These are phyloP conservation scores for Escarpia spicata DNA, from an alignment of 2,888 invertebrate species.

Conservation along the genomic window DNA sequence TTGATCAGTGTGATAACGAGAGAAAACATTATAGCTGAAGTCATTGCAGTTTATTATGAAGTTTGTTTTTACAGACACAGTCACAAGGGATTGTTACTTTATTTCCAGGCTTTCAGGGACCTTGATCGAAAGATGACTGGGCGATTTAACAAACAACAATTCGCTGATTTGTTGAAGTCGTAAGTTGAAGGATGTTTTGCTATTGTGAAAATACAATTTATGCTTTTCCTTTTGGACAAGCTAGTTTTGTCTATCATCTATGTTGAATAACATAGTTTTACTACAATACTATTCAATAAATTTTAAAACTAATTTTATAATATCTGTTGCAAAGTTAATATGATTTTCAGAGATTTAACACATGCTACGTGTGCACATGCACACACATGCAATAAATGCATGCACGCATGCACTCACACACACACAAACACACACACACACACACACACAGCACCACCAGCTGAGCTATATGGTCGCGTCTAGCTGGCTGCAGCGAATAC, in stretches of 20 bases:
- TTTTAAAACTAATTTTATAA: background rate
- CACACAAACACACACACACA: conserved; percentile 21
- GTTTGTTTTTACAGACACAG: background rate
- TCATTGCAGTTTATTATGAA: background rate
- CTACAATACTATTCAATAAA: background rate
- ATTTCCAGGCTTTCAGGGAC: background rate
- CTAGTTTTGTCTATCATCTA: background rate
- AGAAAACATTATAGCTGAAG: background rate
- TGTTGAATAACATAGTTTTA: background rate
- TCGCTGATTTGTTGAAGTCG: background rate
- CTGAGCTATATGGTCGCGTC: too few species aligned
- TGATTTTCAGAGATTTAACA: background rate
- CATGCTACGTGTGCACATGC: background rate
- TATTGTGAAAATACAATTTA: background rate
- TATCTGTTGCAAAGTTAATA: background rate
- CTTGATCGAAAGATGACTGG: background rate
- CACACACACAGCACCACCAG: background rate
- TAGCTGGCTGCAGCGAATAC: too few species aligned
- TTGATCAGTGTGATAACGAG: background rate
- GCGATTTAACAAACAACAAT: background rate
- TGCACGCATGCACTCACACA: background rate
- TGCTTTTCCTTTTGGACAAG: background rate
- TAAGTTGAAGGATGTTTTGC: background rate
- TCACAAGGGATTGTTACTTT: background rate
- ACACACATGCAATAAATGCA: conserved; percentile 14